phyloP scores from a whole-genome alignment of 2,888 invertebrate genomes.

The Scaptomyza reducta region DNA sequence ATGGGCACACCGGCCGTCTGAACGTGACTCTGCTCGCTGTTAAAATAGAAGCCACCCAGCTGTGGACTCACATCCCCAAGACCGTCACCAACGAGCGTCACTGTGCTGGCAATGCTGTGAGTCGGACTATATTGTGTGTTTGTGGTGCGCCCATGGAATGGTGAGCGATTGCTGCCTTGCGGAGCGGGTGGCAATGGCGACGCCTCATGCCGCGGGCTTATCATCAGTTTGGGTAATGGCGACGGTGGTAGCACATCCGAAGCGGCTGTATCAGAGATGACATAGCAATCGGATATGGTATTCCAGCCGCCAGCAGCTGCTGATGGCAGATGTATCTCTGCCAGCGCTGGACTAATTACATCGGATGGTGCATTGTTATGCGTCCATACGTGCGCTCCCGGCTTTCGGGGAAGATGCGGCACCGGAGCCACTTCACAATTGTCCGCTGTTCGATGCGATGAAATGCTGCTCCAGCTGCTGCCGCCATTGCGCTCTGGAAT shows the following conservation, averaged over 20 bases:
- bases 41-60: conserved; percentile 65
- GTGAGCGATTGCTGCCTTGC: conserved; percentile 76
- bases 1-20: conserved; percentile 78
- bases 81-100: conserved; percentile 56
- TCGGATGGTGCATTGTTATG: conserved; percentile 50
- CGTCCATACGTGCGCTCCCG: conserved; percentile 70
- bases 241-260: conserved; percentile 71
- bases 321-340: conserved; percentile 47
- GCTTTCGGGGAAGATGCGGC: conserved; percentile 74
- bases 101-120: conserved; percentile 70
- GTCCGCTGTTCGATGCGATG: conserved; percentile 48
- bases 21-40: conserved; percentile 50
- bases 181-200: conserved; percentile 70
- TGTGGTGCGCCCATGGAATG: conserved; percentile 76
- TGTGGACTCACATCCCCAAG: conserved; percentile 69
- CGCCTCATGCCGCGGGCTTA: conserved; percentile 81
- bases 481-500: conserved; percentile 82
- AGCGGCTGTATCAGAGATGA: conserved; percentile 28
- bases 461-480: conserved; percentile 58
- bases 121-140: conserved; percentile 74
- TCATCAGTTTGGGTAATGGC: conserved; percentile 74
- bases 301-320: conserved; percentile 32
- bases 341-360: conserved; percentile 54
- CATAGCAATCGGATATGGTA: conserved; percentile 40
- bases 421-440: conserved; percentile 66